Evolutionary conservation across 1,140 invertebrate species (phyloP).

Genomic region (Achroia grisella): DNA sequence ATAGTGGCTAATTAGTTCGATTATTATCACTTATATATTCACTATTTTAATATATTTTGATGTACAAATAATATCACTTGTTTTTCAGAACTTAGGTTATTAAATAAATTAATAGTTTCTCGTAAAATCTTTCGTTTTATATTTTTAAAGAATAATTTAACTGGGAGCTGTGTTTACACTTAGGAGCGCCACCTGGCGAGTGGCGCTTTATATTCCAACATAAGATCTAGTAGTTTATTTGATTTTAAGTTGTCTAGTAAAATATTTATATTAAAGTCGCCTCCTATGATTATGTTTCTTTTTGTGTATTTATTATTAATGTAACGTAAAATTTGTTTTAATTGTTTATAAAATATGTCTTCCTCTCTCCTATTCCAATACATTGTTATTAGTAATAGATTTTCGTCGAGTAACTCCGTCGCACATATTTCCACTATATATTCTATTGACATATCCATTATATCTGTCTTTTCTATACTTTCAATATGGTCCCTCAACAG

Average conservation of each 20-base stretch:
- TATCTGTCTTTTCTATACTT: constrained; percentile 10
- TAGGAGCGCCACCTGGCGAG: no score
- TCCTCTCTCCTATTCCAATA: constrained; percentile 27
- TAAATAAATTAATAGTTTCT: no score
- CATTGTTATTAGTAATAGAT: constrained; percentile 15
- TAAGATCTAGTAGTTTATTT: background rate
- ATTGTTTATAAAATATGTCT: constrained; percentile 11
- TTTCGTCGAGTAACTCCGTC: constrained; percentile 6
- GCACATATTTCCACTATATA: constrained; percentile 22
- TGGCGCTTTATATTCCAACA: background rate
- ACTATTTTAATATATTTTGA: no score
- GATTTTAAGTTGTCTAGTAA: background rate
- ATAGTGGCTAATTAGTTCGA: no score
- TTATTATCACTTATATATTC: no score
- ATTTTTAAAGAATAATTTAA: no score
- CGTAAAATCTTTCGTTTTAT: no score
- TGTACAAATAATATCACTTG: no score
- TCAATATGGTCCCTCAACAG: constrained; percentile 12
- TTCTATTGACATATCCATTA: constrained; percentile 17
- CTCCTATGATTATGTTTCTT: constrained; percentile 14
- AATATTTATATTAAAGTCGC: constrained; percentile 12
- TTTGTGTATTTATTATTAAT: background rate
- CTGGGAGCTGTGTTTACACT: no score
- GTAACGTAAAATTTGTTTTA: constrained; percentile 8
- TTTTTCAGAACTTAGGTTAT: no score